Percentiles rank a stretch among this genome's conserved stretches.
These are phyloP conservation scores for Sebastolobus altivelis DNA, from an alignment of 2,797 vertebrate genomes.

Conservation along the genomic window DNA sequence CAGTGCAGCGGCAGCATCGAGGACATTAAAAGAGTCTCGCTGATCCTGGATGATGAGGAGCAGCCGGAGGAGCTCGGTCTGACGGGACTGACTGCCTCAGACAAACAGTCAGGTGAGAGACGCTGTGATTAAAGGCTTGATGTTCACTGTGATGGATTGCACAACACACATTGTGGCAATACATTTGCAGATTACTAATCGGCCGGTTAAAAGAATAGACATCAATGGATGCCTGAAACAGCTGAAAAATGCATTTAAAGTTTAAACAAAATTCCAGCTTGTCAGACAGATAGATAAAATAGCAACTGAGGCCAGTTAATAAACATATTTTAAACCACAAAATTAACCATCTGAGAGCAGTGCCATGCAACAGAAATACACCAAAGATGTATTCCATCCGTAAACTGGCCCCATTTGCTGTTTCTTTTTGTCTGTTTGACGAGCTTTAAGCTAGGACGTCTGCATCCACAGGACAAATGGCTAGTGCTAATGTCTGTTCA, in stretches of 20 bases:
- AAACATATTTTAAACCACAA: background rate
- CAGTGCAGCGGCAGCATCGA: constrained; percentile 83
- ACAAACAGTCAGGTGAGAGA: constrained; percentile 88
- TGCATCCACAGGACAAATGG: background rate
- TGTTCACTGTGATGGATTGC: background rate
- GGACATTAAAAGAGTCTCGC: constrained; percentile 78
- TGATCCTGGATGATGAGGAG: constrained; percentile 80
- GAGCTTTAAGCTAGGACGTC: background rate
- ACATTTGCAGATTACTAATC: background rate
- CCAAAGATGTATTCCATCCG: background rate
- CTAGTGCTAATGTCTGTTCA: background rate
- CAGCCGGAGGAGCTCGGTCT: constrained; percentile 84
- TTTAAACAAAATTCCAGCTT: background rate
- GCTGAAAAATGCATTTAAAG: background rate
- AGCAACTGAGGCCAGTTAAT: background rate
- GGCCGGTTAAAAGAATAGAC: background rate
- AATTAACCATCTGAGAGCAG: background rate
- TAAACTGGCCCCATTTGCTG: too few relatives aligned
- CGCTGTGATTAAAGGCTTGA: too few relatives aligned
- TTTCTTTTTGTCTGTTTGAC: background rate
- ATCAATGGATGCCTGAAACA: background rate
- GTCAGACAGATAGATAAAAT: background rate
- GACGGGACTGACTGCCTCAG: constrained; percentile 72
- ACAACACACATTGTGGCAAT: background rate
- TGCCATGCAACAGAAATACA: background rate